Evolutionary conservation across 37 sponge, comb jelly and placozoan species (phyloP).

Genomic region (Oscarella lobularis): DNA sequence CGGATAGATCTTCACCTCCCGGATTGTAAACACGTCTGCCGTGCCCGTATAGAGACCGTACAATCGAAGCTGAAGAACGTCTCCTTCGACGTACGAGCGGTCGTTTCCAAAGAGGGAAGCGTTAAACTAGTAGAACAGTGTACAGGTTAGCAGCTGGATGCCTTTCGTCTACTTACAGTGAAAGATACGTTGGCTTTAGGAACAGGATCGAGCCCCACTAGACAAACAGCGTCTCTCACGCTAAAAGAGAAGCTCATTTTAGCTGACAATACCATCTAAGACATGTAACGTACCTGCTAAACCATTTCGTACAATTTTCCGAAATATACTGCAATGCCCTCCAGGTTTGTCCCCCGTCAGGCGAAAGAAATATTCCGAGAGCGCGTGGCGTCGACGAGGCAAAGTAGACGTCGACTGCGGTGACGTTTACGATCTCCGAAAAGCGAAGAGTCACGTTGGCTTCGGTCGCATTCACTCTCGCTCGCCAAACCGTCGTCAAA

Average conservation of each 20-base stretch:
- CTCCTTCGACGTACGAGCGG: too few relatives aligned
- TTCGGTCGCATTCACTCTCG: neutral
- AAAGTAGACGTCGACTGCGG: neutral
- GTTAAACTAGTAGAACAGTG: too few relatives aligned
- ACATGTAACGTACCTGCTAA: too few relatives aligned
- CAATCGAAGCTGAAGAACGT: neutral
- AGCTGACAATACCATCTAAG: too few relatives aligned
- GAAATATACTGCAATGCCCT: neutral
- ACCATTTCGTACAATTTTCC: neutral
- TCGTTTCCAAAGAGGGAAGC: too few relatives aligned
- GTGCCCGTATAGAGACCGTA: neutral
- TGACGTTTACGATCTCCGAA: neutral
- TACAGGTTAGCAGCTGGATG: too few relatives aligned
- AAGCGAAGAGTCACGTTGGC: neutral
- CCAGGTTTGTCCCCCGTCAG: neutral
- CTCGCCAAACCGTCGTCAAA: neutral
- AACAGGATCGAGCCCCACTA: too few relatives aligned
- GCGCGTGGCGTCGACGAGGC: neutral
- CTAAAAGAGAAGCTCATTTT: too few relatives aligned
- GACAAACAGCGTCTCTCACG: too few relatives aligned
- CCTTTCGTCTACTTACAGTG: too few relatives aligned
- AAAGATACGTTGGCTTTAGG: too few relatives aligned
- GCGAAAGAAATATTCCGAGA: neutral
- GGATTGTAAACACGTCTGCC: neutral
- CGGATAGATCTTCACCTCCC: neutral